Evolutionary conservation across 2,113 vertebrate species (phyloP).

Genomic region (Pimephales promelas): DNA sequence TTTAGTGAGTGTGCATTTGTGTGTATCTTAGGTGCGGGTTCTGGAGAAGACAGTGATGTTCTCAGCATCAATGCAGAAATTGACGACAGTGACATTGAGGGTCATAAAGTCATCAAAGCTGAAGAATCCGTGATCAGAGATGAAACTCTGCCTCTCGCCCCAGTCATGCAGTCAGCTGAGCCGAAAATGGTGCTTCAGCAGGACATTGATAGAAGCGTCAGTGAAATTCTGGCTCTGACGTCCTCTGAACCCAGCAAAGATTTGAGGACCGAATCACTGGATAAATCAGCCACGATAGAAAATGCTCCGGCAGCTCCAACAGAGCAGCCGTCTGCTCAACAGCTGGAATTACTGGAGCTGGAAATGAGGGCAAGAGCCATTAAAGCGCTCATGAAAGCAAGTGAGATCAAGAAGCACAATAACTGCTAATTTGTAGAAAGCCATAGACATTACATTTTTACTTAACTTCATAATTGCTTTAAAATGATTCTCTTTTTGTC

Average conservation of each 20-base stretch:
- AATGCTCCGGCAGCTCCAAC: slow-evolving; percentile 62
- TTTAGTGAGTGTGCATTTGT: neutral
- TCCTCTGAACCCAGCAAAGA: slow-evolving; percentile 66
- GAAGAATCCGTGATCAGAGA: neutral
- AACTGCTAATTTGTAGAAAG: neutral
- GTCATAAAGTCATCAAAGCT: slow-evolving; percentile 80
- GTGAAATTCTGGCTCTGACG: slow-evolving; percentile 86
- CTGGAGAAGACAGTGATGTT: slow-evolving; percentile 92
- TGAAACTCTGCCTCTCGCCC: slow-evolving; percentile 38
- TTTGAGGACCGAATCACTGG: slow-evolving; percentile 56
- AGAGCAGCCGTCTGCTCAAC: slow-evolving; percentile 88
- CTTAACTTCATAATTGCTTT: no score
- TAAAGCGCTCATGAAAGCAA: slow-evolving; percentile 97
- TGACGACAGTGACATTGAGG: slow-evolving; percentile 96
- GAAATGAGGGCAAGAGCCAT: slow-evolving; percentile 98
- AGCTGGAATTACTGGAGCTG: slow-evolving; percentile 92
- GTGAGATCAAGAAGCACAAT: slow-evolving; percentile 78
- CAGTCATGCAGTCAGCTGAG: slow-evolving; percentile 59
- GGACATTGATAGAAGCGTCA: slow-evolving; percentile 95
- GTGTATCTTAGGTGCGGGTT: slow-evolving; percentile 49
- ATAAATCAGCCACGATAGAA: slow-evolving; percentile 35
- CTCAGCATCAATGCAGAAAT: slow-evolving; percentile 96
- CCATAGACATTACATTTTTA: no score
- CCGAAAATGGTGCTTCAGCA: slow-evolving; percentile 80
- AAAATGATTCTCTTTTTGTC: no score